Evolutionary conservation across 1,140 invertebrate genomes (phyloP).

Genomic region (Calephelis virginiensis): DNA sequence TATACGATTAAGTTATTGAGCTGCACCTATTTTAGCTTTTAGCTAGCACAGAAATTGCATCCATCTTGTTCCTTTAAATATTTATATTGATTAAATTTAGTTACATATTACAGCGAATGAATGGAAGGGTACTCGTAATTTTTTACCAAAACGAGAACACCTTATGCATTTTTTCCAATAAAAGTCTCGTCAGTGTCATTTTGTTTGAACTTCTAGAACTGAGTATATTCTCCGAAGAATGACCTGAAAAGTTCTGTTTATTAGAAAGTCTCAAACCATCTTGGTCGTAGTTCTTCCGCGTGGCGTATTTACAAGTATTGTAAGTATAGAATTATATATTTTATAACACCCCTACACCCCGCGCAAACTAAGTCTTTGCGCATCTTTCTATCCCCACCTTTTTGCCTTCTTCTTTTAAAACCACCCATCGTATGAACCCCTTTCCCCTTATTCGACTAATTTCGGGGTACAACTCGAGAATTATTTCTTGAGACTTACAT

Average conservation of each 20-base stretch:
- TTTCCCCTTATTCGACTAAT: conserved; percentile 77
- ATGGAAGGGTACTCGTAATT: no score
- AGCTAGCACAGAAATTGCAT: no score
- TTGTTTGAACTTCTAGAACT: no score
- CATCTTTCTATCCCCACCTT: conserved; percentile 78
- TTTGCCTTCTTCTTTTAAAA: conserved; percentile 77
- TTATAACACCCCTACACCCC: conserved; percentile 71
- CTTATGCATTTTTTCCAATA: no score
- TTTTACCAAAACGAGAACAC: no score
- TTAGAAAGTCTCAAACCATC: conserved; percentile 39
- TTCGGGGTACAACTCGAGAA: conserved; percentile 76
- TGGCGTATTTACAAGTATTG: conserved; percentile 78
- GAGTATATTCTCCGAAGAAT: no score
- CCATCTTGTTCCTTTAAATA: no score
- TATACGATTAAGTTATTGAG: no score
- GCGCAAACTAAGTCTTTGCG: conserved; percentile 77
- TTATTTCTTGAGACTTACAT: conserved; percentile 62
- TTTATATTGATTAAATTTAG: no score
- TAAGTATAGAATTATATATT: conserved; percentile 79
- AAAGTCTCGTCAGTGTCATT: no score
- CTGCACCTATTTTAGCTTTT: no score
- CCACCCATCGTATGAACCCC: conserved; percentile 75
- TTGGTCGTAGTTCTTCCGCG: conserved; percentile 59
- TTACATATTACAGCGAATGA: no score
- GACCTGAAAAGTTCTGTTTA: background rate